These are phyloP conservation scores for Platycheirus rosarum DNA, from an alignment of 2,888 invertebrate genomes.

Conservation along the genomic window DNA sequence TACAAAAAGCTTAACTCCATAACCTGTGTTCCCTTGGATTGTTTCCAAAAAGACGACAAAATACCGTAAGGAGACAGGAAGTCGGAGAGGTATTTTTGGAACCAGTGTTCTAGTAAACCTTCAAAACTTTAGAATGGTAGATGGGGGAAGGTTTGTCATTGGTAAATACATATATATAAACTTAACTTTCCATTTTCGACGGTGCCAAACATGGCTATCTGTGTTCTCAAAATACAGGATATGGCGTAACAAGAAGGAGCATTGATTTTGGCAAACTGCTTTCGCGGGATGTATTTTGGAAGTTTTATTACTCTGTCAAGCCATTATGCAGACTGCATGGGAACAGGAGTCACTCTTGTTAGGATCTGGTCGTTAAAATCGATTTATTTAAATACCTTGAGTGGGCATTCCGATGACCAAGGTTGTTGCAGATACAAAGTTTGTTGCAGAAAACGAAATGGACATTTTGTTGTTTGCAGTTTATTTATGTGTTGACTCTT, in stretches of 20 bases:
- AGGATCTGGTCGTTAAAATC: not conserved
- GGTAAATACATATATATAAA: not conserved
- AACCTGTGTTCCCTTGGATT: not conserved
- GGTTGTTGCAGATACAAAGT: conserved; percentile 6
- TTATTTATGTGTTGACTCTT: no score
- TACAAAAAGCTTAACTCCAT: no score
- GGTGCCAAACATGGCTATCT: conserved; percentile 19
- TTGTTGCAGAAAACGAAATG: no score
- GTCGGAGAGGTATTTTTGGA: not conserved
- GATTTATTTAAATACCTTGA: conserved; percentile 3
- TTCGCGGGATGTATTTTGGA: conserved; percentile 23
- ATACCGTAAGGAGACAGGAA: not conserved
- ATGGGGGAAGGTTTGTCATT: not conserved
- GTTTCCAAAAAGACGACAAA: not conserved
- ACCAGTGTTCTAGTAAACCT: not conserved
- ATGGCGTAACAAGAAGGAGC: conserved; percentile 4
- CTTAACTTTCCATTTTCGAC: conserved; percentile 3
- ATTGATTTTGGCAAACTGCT: conserved; percentile 54
- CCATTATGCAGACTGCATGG: not conserved
- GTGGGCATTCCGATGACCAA: not conserved
- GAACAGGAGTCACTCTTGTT: not conserved
- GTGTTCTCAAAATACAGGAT: not conserved
- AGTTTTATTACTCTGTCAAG: conserved; percentile 41
- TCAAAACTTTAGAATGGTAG: not conserved
- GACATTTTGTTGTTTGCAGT: no score